A percentile compares a stretch with the other conserved stretches of the same genome.
phyloP scores from a whole-genome alignment of 2,113 vertebrate genomes.

The Taxidea taxus region DNA sequence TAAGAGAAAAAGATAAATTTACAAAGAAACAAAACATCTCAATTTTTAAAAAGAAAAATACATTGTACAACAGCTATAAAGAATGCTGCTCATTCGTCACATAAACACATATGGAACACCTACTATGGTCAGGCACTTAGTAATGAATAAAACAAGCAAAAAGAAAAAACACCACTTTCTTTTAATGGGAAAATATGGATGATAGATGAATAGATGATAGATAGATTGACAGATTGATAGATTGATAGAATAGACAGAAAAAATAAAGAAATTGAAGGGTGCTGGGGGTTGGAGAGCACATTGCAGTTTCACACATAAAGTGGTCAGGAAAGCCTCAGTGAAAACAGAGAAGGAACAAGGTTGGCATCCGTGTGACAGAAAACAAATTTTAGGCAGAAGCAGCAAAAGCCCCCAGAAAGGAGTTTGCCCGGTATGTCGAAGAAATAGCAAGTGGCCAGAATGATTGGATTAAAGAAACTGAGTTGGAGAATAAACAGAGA shows the following conservation, averaged over 20 bases:
- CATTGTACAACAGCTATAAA: neutral
- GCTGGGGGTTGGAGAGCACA: neutral
- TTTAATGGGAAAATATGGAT: neutral
- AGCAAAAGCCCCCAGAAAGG: neutral
- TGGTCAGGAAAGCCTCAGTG: neutral
- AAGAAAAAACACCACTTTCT: neutral
- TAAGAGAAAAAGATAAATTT: neutral
- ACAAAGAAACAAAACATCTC: conserved; percentile 12
- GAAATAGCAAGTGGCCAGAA: neutral
- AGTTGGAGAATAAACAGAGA: neutral
- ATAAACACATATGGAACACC: neutral
- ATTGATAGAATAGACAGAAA: neutral
- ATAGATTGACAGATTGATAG: neutral
- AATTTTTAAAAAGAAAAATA: neutral
- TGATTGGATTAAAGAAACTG: neutral
- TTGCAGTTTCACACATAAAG: neutral
- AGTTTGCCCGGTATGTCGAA: neutral
- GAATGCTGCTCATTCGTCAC: neutral
- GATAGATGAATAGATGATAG: neutral
- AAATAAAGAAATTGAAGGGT: neutral
- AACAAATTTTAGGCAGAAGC: neutral
- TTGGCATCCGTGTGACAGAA: neutral
- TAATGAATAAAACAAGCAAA: neutral
- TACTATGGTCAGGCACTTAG: neutral
- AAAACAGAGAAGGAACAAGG: neutral